Evolutionary conservation across 2,888 invertebrate species (phyloP).

Genomic region (Phymatocera aterrima): DNA sequence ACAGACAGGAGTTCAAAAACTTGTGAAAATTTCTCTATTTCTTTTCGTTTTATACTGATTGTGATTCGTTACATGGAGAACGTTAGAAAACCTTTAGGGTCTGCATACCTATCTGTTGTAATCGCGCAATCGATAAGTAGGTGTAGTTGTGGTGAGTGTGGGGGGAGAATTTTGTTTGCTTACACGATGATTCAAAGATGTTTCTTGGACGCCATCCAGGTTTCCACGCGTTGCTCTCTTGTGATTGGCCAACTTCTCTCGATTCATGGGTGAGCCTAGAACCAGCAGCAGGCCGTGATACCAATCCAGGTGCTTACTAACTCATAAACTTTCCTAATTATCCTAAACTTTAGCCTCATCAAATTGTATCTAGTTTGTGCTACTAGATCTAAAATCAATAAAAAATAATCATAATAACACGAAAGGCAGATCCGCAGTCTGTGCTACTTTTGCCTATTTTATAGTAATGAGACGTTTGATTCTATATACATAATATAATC

Average conservation of each 20-base stretch:
- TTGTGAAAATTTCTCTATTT: conserved; percentile 11
- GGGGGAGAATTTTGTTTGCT: conserved; percentile 73
- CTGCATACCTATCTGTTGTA: conserved; percentile 68
- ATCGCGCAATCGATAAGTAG: conserved; percentile 71
- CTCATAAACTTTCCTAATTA: not conserved
- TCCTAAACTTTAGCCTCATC: conserved; percentile 74
- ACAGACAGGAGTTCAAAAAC: not conserved
- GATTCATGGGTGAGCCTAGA: conserved; percentile 88
- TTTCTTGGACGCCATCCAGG: conserved; percentile 85
- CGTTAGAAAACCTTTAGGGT: conserved; percentile 21
- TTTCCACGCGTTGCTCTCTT: conserved; percentile 79
- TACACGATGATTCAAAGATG: conserved; percentile 87
- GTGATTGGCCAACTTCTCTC: conserved; percentile 88
- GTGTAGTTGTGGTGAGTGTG: conserved; percentile 69
- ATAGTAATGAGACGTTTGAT: not conserved
- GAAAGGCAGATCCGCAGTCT: not conserved
- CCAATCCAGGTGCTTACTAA: conserved; percentile 9
- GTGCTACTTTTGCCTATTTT: not conserved
- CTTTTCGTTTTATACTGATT: no score
- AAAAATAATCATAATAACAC: conserved; percentile 44
- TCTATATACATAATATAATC: not conserved
- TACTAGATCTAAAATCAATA: conserved; percentile 1
- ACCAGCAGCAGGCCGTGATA: conserved; percentile 55
- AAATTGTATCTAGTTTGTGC: conserved; percentile 55
- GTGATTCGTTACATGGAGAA: not conserved